Evolutionary conservation across 2,113 vertebrate species (phyloP).

Genomic region (Corydoras maculifer): DNA sequence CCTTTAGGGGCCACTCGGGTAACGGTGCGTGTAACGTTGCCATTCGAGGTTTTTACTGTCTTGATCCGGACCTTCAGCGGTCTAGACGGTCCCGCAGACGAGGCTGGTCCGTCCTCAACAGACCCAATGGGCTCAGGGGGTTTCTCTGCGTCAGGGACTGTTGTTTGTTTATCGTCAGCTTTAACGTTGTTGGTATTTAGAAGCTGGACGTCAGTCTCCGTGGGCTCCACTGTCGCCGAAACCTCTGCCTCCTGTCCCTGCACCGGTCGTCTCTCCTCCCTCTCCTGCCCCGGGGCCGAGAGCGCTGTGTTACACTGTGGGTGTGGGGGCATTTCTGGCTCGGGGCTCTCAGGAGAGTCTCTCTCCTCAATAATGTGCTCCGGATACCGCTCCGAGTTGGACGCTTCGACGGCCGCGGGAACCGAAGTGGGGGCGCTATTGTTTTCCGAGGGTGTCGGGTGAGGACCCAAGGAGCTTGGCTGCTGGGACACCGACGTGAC

Average conservation of each 20-base stretch:
- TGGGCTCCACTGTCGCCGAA: slow-evolving; percentile 36
- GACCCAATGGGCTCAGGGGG: neutral
- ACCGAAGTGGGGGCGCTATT: no score
- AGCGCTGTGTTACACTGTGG: slow-evolving; percentile 29
- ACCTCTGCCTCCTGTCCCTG: rapidly evolving
- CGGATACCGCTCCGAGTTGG: no score
- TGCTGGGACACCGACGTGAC: no score
- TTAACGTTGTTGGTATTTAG: slow-evolving; percentile 7
- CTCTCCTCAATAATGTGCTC: slow-evolving; percentile 59
- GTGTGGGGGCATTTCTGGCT: slow-evolving; percentile 60
- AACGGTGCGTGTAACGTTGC: slow-evolving; percentile 78
- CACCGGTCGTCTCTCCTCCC: slow-evolving; percentile 1
- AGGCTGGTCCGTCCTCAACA: slow-evolving; percentile 3
- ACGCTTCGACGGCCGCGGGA: no score
- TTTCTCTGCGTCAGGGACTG: slow-evolving; percentile 52
- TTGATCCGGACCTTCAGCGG: slow-evolving; percentile 92
- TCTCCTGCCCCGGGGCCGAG: slow-evolving; percentile 31
- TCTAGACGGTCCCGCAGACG: slow-evolving; percentile 52
- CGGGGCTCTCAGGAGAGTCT: slow-evolving; percentile 71
- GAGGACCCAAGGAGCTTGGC: no score
- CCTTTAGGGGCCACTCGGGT: slow-evolving; percentile 72
- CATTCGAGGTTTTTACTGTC: slow-evolving; percentile 81
- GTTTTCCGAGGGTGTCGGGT: no score
- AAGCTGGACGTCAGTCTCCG: slow-evolving; percentile 27
- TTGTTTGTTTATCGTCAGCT: slow-evolving; percentile 48